Evolutionary conservation across 2,888 invertebrate genomes (phyloP), one percentile per base, ranked within the genome.

Genomic region (Asteroscopus sphinx): DNA sequence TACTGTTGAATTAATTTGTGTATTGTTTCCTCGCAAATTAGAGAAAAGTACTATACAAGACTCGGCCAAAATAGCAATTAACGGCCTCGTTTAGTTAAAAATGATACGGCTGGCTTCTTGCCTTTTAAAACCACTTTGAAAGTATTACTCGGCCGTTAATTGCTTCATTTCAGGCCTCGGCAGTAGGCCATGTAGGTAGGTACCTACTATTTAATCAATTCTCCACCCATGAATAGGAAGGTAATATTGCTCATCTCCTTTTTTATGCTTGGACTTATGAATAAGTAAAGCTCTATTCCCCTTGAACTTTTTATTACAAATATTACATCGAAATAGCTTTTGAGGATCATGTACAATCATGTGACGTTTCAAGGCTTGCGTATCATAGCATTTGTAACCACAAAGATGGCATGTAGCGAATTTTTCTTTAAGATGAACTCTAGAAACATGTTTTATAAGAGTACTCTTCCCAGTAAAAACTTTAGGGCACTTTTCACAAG

Each of bases 261-360:
- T 37, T n/a, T 7, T 16, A 46, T 69, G 63, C 13, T 37, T 69
- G 0, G 1, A 15, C 35, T 46, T 17, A 37, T 76, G 74, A 30
- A 21, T n/a, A 16, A 36, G 4, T 0, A 54, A 37, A 35, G 39
- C 49, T 15, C 47, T 65, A n/a, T 45, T 47, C 16, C 40, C 49
- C 5, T 40, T 89, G 61, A 93, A 95, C 0, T 82, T 80, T 55
- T 90, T 87, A 3, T 86, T 85, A 61, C 94, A 94, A 44, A 86
- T 68, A 1, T 81, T 80, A 62, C 94, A 94, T 30, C 82, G 78
- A 36, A 86, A 91, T 7, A 88, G 86, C 40, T 60, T 61, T 1
- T 30, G 3, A 0, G 49, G 49, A 16, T 54, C 62, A 4, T 78
- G 77, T 0, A 42, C 16, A 0, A 54, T 33, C 48, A 68, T 51